phyloP scores from a whole-genome alignment of 2,888 invertebrate genomes.

The Copidosoma aretas region DNA sequence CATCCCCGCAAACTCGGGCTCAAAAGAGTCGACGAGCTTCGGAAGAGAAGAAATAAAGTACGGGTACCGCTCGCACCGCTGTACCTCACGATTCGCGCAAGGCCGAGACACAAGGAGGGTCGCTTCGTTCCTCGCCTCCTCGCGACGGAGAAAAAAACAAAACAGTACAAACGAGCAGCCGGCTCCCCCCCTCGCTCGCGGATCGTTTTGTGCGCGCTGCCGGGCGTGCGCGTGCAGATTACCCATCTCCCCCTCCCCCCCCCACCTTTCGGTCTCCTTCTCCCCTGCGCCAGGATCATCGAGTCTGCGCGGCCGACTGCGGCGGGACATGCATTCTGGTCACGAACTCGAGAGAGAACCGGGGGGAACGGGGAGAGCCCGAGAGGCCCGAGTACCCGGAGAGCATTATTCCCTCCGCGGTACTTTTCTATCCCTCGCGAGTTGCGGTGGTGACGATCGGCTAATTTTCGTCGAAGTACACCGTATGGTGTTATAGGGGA shows the following conservation, averaged over 20 bases:
- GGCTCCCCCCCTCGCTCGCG: conserved; percentile 17
- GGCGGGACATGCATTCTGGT: conserved; percentile 47
- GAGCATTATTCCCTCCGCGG: background rate
- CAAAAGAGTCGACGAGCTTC: too few relatives aligned
- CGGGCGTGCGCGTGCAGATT: background rate
- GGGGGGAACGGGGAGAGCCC: background rate
- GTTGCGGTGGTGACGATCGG: too few relatives aligned
- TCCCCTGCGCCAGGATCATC: background rate
- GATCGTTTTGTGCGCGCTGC: conserved; percentile 15
- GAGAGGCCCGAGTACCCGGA: background rate
- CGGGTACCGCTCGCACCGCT: background rate
- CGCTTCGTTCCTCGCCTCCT: background rate
- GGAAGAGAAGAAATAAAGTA: too few relatives aligned
- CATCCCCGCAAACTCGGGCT: too few relatives aligned
- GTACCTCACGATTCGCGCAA: conserved; percentile 20
- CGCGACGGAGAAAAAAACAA: background rate
- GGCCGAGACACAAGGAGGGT: background rate
- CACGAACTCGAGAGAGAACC: conserved; percentile 47
- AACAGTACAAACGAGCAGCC: background rate
- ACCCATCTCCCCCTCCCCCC: conserved; percentile 39
- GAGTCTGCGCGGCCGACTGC: background rate
- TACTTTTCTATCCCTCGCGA: too few relatives aligned
- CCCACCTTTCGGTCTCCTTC: background rate
- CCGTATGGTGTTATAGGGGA: too few relatives aligned
- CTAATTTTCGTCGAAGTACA: too few relatives aligned